Percentiles rank a stretch among this genome's conserved stretches.
These are phyloP conservation scores for Erebia palarica DNA, from an alignment of 2,888 invertebrate species.

Conservation along the genomic window DNA sequence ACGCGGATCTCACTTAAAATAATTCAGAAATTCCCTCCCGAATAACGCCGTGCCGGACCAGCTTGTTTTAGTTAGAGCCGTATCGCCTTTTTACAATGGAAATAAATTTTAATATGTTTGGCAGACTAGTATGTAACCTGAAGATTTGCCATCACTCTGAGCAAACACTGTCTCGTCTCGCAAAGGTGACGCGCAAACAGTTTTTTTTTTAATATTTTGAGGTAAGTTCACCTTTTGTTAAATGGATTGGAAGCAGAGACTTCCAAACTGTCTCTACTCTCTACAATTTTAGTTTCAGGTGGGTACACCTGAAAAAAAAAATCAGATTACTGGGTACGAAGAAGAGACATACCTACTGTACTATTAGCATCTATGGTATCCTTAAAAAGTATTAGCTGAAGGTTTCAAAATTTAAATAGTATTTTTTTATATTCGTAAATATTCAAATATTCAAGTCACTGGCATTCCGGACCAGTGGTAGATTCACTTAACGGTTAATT, in stretches of 20 bases:
- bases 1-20: background rate
- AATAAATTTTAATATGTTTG: constrained; percentile 20
- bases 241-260: constrained; percentile 34
- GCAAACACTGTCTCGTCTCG: constrained; percentile 42
- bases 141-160: constrained; percentile 39
- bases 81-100: constrained; percentile 3
- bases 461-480: too few relatives aligned
- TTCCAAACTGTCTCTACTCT: constrained; percentile 18
- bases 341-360: too few relatives aligned
- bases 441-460: too few relatives aligned
- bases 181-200: constrained; percentile 31
- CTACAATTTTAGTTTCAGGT: constrained; percentile 2
- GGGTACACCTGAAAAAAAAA: background rate
- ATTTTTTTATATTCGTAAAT: too few relatives aligned
- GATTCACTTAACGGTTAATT: too few relatives aligned
- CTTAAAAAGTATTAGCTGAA: too few relatives aligned
- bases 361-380: too few relatives aligned
- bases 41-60: too few relatives aligned
- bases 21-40: too few relatives aligned
- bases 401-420: too few relatives aligned
- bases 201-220: constrained; percentile 36
- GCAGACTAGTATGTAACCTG: constrained; percentile 39
- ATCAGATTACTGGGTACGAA: too few relatives aligned
- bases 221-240: constrained; percentile 35
- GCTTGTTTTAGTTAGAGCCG: background rate